Percentiles rank a stretch among this genome's conserved stretches.
phyloP scores from a whole-genome alignment of 2,888 invertebrate species.

The Gasteruption jaculator region DNA sequence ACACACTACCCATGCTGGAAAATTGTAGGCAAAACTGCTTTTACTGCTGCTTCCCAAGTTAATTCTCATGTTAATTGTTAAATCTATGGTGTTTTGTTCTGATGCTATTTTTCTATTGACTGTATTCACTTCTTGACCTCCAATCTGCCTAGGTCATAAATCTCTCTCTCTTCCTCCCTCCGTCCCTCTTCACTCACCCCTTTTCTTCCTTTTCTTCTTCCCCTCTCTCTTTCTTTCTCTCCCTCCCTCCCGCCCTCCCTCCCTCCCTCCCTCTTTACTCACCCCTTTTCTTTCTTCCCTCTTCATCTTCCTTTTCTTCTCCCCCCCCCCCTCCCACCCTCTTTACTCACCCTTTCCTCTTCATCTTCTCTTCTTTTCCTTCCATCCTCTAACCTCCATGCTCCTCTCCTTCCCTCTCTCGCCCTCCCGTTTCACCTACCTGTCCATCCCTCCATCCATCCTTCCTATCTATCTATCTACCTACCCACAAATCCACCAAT shows the following conservation, averaged over 20 bases:
- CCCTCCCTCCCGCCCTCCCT: constrained; percentile 3
- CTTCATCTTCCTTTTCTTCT: constrained; percentile 10
- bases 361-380: background rate
- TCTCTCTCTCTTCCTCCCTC: background rate
- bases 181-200: background rate
- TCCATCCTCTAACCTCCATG: constrained; percentile 6
- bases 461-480: background rate
- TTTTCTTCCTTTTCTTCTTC: background rate
- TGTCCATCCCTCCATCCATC: background rate
- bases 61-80: too few species aligned
- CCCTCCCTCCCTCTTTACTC: background rate
- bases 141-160: too few species aligned
- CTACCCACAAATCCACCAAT: too few species aligned
- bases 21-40: too few species aligned
- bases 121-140: too few species aligned
- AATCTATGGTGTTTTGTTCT: too few species aligned
- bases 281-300: background rate
- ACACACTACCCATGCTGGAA: too few species aligned
- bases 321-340: background rate
- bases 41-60: too few species aligned
- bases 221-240: background rate
- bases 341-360: background rate
- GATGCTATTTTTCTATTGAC: too few species aligned
- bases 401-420: background rate
- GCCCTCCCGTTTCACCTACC: constrained; percentile 3